phyloP scores from a whole-genome alignment of 2,797 vertebrate genomes.

The Pipistrellus nathusii region DNA sequence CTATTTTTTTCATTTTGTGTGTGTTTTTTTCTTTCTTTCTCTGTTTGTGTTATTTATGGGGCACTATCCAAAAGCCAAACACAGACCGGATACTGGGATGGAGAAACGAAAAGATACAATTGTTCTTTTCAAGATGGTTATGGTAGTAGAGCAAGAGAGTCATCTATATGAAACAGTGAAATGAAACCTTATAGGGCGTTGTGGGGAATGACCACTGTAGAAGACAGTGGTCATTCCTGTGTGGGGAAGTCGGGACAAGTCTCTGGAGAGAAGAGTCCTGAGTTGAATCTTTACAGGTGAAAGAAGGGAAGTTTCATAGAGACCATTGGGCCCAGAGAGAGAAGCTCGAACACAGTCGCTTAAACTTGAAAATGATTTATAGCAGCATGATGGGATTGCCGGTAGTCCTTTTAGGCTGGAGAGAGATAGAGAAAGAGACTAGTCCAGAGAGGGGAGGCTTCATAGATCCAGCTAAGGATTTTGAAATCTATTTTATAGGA shows the following conservation, averaged over 20 bases:
- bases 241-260: background rate
- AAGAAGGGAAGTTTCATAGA: background rate
- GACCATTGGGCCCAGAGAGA: background rate
- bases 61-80: background rate
- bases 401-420: background rate
- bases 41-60: background rate
- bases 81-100: background rate
- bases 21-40: background rate
- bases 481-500: background rate
- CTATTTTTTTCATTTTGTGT: background rate
- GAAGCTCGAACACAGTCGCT: background rate
- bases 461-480: background rate
- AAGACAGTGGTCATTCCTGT: background rate
- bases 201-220: background rate
- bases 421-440: background rate
- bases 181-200: background rate
- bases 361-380: background rate
- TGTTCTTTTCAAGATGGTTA: background rate
- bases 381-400: background rate
- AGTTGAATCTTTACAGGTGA: background rate
- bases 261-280: background rate
- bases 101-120: background rate
- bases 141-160: background rate
- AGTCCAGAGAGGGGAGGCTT: background rate
- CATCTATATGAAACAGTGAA: background rate